A percentile compares a stretch with the other conserved stretches of the same genome.
phyloP scores from a whole-genome alignment of 1,140 invertebrate genomes.

The Onthophagus taurus region DNA sequence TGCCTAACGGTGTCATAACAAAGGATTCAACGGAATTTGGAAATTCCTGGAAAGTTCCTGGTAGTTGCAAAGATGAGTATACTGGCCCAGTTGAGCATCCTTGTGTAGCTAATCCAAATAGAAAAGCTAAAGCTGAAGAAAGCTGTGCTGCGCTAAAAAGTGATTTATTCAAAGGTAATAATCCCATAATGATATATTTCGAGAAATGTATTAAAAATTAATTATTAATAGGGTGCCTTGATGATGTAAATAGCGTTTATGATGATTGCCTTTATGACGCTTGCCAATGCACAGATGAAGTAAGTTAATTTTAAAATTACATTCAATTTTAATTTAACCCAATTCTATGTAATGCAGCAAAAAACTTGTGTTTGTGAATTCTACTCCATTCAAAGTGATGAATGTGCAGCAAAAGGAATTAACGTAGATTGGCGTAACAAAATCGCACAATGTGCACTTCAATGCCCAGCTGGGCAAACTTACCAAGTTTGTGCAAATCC shows the following conservation, averaged over 20 bases:
- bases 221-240: too few species aligned
- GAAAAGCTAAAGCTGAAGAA: conserved; percentile 51
- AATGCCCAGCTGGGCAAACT: conserved; percentile 58
- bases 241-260: too few species aligned
- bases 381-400: too few species aligned
- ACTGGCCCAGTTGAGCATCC: conserved; percentile 54
- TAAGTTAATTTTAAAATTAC: too few species aligned
- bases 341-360: too few species aligned
- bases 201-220: too few species aligned
- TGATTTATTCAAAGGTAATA: too few species aligned
- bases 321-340: too few species aligned
- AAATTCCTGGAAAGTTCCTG: conserved; percentile 47
- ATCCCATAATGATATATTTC: too few species aligned
- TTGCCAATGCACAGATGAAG: too few species aligned
- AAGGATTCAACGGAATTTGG: conserved; percentile 45
- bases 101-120: conserved; percentile 55
- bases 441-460: conserved; percentile 62
- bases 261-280: too few species aligned
- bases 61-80: conserved; percentile 70
- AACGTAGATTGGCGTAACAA: conserved; percentile 51
- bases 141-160: conserved; percentile 54
- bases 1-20: conserved; percentile 41
- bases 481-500: conserved; percentile 65
- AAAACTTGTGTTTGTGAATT: too few species aligned
- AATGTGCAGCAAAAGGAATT: not conserved